Evolutionary conservation across 2,113 vertebrate genomes (phyloP).

Genomic region (Arenaria interpres): DNA sequence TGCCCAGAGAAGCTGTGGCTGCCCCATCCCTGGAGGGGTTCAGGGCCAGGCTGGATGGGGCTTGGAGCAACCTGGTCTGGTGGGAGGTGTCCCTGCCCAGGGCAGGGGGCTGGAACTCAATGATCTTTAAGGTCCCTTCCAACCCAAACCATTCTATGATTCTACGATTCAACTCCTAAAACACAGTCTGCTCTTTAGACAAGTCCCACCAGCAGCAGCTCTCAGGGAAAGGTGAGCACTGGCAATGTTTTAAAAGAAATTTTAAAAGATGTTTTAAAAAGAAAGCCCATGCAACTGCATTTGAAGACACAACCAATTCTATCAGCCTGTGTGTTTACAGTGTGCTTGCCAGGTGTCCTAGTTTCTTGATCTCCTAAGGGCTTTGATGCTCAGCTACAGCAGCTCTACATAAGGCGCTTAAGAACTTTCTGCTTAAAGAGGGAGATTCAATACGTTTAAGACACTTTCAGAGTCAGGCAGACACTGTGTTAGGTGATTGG

Average conservation of each 20-base stretch:
- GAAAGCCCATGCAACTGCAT: neutral
- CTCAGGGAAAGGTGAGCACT: neutral
- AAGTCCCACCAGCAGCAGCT: neutral
- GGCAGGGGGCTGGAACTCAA: no score
- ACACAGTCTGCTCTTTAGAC: neutral
- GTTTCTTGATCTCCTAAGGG: constrained; percentile 23
- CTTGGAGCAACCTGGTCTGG: no score
- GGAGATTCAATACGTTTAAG: neutral
- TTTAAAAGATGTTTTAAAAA: neutral
- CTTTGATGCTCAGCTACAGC: constrained; percentile 16
- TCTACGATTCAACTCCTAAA: neutral
- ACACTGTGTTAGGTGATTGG: neutral
- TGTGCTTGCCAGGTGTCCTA: constrained; percentile 34
- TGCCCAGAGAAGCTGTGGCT: no score
- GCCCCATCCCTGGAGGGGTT: no score
- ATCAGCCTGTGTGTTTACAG: neutral
- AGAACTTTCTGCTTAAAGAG: constrained; percentile 30
- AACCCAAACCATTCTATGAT: no score
- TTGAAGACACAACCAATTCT: neutral
- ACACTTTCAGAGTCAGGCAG: neutral
- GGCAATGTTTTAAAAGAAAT: neutral
- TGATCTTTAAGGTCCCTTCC: no score
- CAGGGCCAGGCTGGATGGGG: no score
- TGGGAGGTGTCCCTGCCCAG: no score
- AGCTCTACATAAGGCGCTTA: constrained; percentile 41